Evolutionary conservation across 2,797 vertebrate species (phyloP).

Genomic region (Eospalax fontanierii): DNA sequence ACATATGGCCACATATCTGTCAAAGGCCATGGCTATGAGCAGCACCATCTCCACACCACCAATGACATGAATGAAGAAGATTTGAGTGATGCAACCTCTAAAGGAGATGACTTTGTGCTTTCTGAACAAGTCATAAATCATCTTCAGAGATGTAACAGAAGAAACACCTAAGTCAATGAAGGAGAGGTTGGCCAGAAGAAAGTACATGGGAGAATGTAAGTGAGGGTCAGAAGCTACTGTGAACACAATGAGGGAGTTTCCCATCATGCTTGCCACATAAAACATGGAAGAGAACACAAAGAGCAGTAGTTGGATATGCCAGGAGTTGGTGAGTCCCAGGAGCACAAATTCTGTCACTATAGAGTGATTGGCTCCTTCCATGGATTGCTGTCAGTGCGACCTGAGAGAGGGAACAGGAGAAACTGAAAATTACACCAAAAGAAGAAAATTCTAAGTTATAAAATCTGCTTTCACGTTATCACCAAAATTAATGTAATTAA

Average conservation of each 20-base stretch:
- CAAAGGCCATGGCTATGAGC: slow-evolving; percentile 77
- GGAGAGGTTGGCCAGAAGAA: slow-evolving; percentile 18
- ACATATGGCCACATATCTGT: slow-evolving; percentile 78
- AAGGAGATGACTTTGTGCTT: slow-evolving; percentile 76
- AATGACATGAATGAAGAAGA: slow-evolving; percentile 82
- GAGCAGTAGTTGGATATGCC: not conserved
- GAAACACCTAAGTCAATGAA: slow-evolving; percentile 73
- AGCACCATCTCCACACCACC: slow-evolving; percentile 75
- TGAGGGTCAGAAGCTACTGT: slow-evolving; percentile 13
- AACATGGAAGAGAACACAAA: not conserved
- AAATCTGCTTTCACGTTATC: not conserved
- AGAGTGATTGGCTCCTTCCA: not conserved
- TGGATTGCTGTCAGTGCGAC: not conserved
- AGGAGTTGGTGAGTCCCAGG: slow-evolving; percentile 67
- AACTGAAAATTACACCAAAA: not conserved
- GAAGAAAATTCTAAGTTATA: not conserved
- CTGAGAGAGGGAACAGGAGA: not conserved
- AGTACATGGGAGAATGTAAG: slow-evolving; percentile 45
- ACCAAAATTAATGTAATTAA: not conserved
- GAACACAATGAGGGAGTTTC: not conserved
- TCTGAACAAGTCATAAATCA: slow-evolving; percentile 69
- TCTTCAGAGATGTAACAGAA: slow-evolving; percentile 61
- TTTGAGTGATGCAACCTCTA: slow-evolving; percentile 78
- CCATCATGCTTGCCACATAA: slow-evolving; percentile 13
- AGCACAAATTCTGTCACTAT: slow-evolving; percentile 68